phyloP scores from a whole-genome alignment of 2,113 vertebrate genomes.

The Cyanistes caeruleus region DNA sequence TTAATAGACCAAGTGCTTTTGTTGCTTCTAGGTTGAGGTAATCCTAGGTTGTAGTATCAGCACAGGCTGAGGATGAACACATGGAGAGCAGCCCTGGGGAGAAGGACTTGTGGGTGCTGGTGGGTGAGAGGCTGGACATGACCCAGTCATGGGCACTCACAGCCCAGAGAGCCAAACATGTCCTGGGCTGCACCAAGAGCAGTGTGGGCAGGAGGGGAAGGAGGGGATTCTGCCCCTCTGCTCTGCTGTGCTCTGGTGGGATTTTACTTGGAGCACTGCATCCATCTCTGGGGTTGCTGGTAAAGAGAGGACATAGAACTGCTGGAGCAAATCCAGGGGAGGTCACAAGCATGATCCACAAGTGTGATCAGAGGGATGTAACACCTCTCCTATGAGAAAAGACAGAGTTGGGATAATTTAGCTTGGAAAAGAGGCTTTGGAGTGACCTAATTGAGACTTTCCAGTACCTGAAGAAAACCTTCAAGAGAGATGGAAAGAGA shows the following conservation, averaged over 20 bases:
- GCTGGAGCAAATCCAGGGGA: not conserved
- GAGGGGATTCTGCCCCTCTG: not conserved
- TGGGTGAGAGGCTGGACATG: not conserved
- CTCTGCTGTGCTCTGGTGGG: not conserved
- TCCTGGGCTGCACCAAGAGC: not conserved
- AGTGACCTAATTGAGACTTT: not conserved
- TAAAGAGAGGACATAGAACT: not conserved
- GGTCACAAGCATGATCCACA: too few species aligned
- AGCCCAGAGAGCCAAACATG: not conserved
- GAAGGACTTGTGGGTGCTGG: not conserved
- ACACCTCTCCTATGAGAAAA: not conserved
- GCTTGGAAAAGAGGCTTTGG: not conserved
- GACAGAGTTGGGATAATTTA: not conserved
- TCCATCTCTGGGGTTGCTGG: not conserved
- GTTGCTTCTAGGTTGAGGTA: not conserved
- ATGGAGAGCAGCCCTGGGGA: rapidly evolving
- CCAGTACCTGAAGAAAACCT: not conserved
- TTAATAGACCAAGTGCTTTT: not conserved
- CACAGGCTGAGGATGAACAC: not conserved
- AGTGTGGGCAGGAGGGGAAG: rapidly evolving
- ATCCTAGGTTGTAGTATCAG: too few species aligned
- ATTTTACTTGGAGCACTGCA: rapidly evolving
- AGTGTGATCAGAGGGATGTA: not conserved
- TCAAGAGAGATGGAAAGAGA: not conserved
- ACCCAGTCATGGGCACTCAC: not conserved